Evolutionary conservation across 92 coral and sea anemone genomes (phyloP).

Genomic region (Zoanthus sociatus): DNA sequence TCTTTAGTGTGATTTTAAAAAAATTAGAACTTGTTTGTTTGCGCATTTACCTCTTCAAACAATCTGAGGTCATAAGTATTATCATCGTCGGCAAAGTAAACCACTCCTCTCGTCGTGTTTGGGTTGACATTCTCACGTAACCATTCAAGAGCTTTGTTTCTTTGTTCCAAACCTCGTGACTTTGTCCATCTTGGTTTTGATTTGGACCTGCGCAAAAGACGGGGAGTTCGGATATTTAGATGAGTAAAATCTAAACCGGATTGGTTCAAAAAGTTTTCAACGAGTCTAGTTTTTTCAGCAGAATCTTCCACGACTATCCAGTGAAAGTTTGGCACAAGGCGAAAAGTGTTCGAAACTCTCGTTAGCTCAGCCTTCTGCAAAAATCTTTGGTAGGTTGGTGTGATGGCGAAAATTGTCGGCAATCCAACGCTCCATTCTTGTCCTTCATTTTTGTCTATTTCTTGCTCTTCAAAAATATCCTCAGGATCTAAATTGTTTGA

Average conservation of each 20-base stretch:
- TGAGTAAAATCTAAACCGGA: slow-evolving; percentile 81
- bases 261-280: slow-evolving; percentile 57
- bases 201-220: slow-evolving; percentile 63
- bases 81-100: slow-evolving; percentile 94
- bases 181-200: slow-evolving; percentile 85
- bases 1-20: too few relatives aligned
- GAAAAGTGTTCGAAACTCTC: slow-evolving; percentile 80
- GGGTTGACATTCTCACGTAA: slow-evolving; percentile 73
- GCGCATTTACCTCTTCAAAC: slow-evolving; percentile 84
- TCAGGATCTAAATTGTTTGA: slow-evolving; percentile 28
- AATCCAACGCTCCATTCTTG: slow-evolving; percentile 58
- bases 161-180: slow-evolving; percentile 90
- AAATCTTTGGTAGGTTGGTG: slow-evolving; percentile 86
- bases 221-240: slow-evolving; percentile 77
- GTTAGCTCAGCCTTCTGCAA: slow-evolving; percentile 92
- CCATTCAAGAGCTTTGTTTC: slow-evolving; percentile 85
- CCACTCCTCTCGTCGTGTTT: slow-evolving; percentile 79
- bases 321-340: slow-evolving; percentile 80
- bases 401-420: slow-evolving; percentile 86
- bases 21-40: not conserved
- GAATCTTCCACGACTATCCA: slow-evolving; percentile 95
- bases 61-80: slow-evolving; percentile 84
- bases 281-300: slow-evolving; percentile 71
- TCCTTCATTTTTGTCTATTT: slow-evolving; percentile 21
- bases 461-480: slow-evolving; percentile 10